Conservation (phyloP, 2,797 vertebrate genomes). For the Vireo griseus region DNA sequence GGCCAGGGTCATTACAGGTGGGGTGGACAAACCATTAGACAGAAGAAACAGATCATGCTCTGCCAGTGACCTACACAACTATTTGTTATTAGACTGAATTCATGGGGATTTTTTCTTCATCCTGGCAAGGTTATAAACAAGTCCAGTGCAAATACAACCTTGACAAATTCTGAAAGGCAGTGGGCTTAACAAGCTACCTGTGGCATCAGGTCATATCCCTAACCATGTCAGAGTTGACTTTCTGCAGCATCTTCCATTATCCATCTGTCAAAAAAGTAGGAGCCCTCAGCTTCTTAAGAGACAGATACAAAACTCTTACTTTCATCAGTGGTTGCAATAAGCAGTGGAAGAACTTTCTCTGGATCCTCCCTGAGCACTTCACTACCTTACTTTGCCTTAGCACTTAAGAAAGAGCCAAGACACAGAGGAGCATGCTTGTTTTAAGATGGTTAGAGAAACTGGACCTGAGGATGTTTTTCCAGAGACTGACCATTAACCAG, state of each 20-base stretch:
- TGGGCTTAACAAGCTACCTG: neutral
- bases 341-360: neutral
- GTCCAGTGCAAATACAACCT: neutral
- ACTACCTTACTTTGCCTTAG: neutral
- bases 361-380: neutral
- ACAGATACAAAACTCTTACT: neutral
- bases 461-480: neutral
- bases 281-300: neutral
- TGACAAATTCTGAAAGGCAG: constrained; percentile 35
- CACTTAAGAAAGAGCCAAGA: neutral
- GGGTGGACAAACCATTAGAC: neutral
- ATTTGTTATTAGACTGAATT: neutral
- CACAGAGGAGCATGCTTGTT: neutral
- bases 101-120: neutral
- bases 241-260: neutral
- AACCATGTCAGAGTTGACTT: neutral
- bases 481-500: neutral
- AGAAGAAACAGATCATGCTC: neutral
- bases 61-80: neutral
- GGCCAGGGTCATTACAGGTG: neutral
- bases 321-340: neutral
- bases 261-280: neutral
- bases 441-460: neutral
- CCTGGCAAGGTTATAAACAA: neutral
- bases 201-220: neutral